Percentiles rank a stretch among this genome's conserved stretches.
These are phyloP conservation scores for Scophthalmus maximus DNA, from an alignment of 2,113 vertebrate species.

Conservation along the genomic window DNA sequence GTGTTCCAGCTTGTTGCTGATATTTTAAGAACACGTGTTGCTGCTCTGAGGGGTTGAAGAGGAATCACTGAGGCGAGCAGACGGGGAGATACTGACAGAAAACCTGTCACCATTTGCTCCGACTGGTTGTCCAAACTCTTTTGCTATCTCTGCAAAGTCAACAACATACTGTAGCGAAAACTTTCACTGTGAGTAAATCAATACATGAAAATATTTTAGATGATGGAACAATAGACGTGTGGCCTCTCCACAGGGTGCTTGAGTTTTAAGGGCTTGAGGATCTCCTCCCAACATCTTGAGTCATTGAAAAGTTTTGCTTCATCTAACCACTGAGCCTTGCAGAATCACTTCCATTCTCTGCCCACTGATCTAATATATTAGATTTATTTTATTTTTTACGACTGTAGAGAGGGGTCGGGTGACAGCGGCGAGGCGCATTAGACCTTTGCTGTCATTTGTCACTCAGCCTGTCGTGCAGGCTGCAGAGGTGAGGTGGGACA, in stretches of 20 bases:
- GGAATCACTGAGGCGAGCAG: constrained; percentile 24
- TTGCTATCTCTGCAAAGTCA: neutral
- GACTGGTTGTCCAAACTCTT: neutral
- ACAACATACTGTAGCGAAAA: neutral
- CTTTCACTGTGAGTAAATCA: neutral
- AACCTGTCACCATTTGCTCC: constrained; percentile 17
- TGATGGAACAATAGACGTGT: neutral
- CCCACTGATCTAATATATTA: constrained; percentile 4
- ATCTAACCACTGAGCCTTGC: constrained; percentile 15
- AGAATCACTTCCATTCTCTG: constrained; percentile 11
- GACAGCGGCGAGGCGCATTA: constrained; percentile 23
- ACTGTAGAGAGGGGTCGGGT: neutral
- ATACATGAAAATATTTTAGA: no score
- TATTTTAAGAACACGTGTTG: neutral
- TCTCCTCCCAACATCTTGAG: constrained; percentile 12
- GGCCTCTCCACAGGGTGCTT: neutral
- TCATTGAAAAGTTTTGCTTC: neutral
- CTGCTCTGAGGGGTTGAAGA: constrained; percentile 9
- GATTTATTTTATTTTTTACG: constrained; percentile 13
- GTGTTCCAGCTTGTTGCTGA: constrained; percentile 11
- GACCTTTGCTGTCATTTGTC: constrained; percentile 67
- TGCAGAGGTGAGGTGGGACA: constrained; percentile 58
- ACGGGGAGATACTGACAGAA: constrained; percentile 4
- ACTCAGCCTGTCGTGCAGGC: constrained; percentile 49
- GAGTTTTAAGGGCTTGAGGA: neutral